phyloP scores from a whole-genome alignment of 2,797 vertebrate genomes.

The Tachyglossus aculeatus region DNA sequence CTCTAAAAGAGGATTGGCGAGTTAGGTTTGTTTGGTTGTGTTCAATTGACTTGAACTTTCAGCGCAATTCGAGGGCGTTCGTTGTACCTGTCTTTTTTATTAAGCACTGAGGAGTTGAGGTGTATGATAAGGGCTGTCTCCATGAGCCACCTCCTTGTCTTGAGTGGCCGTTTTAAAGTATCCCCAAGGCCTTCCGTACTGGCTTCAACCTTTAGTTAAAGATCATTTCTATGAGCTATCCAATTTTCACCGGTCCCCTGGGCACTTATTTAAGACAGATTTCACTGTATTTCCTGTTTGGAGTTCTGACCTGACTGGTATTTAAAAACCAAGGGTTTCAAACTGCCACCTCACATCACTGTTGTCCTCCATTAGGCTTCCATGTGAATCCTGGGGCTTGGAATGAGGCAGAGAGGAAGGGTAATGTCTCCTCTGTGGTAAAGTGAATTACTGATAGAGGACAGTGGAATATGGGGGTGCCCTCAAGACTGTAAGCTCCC shows the following conservation, averaged over 20 bases:
- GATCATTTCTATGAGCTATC: conserved; percentile 63
- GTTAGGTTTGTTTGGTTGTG: no score
- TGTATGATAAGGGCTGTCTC: not conserved
- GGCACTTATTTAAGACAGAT: conserved; percentile 24
- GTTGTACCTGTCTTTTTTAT: not conserved
- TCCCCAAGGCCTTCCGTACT: conserved; percentile 41
- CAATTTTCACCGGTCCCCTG: conserved; percentile 60
- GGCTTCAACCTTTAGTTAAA: conserved; percentile 73
- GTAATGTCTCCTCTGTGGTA: no score
- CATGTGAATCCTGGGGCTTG: no score
- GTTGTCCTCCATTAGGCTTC: no score
- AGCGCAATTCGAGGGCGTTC: no score
- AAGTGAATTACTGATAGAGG: no score
- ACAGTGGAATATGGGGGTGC: no score
- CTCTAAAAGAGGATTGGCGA: no score
- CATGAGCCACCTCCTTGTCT: not conserved
- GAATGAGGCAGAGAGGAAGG: no score
- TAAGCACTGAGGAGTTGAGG: not conserved
- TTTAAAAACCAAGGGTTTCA: not conserved
- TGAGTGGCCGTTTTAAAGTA: conserved; percentile 44
- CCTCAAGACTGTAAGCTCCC: no score
- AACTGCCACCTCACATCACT: not conserved
- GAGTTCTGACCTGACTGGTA: conserved; percentile 30
- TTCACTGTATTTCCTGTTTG: conserved; percentile 36
- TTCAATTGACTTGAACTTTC: no score